Conservation (phyloP, 2,888 invertebrate species). For the Agrilus biguttatus region DNA sequence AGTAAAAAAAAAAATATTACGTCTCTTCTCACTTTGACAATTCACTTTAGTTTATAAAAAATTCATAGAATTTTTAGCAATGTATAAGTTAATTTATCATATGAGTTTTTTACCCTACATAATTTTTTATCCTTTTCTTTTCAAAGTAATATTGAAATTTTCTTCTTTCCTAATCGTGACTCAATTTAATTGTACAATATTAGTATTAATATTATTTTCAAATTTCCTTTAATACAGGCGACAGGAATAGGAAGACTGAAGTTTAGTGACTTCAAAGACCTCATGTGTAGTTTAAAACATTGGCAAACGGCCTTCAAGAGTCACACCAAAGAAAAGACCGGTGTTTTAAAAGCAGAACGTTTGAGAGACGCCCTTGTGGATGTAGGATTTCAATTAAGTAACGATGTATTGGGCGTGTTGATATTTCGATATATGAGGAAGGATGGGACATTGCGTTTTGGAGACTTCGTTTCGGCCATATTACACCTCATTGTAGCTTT, state of each 20-base stretch:
- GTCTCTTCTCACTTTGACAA: too few relatives aligned
- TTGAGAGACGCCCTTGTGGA: constrained; percentile 71
- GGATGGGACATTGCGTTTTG: constrained; percentile 81
- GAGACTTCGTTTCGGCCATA: constrained; percentile 83
- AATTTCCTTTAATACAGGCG: constrained; percentile 33
- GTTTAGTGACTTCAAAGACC: constrained; percentile 75
- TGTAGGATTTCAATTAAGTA: constrained; percentile 77
- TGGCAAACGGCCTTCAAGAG: constrained; percentile 86
- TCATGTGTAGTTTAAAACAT: constrained; percentile 80
- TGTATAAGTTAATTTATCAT: too few relatives aligned
- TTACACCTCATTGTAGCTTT: constrained; percentile 80
- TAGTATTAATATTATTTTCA: background rate
- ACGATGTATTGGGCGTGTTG: constrained; percentile 67
- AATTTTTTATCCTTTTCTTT: too few relatives aligned
- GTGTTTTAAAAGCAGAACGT: constrained; percentile 74
- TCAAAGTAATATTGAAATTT: too few relatives aligned
- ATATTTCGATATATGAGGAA: constrained; percentile 82
- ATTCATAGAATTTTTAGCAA: too few relatives aligned
- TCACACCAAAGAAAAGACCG: constrained; percentile 82
- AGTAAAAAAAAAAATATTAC: too few relatives aligned
- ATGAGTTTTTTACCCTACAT: too few relatives aligned
- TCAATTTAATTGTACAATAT: too few relatives aligned
- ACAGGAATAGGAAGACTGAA: constrained; percentile 68
- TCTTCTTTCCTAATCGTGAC: too few relatives aligned
- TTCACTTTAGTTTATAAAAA: too few relatives aligned